Percentiles rank a stretch among this genome's conserved stretches.
phyloP scores from a whole-genome alignment of 1,140 invertebrate genomes.

The Heterodera schachtii region DNA sequence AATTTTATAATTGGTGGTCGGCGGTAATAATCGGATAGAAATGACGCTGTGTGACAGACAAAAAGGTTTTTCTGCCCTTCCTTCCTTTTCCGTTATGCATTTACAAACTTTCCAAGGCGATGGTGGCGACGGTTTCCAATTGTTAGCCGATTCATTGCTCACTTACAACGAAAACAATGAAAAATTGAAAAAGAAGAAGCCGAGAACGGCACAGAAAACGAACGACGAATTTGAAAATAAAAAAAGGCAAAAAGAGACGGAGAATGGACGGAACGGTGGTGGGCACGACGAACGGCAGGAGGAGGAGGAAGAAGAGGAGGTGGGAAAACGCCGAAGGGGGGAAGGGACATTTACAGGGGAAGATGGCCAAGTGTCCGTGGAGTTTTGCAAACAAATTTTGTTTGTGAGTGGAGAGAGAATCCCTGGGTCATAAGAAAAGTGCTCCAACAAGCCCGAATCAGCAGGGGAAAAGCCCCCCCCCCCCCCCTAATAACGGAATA shows the following conservation, averaged over 20 bases:
- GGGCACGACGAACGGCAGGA: neutral
- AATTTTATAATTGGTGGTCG: too few relatives aligned
- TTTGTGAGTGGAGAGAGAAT: too few relatives aligned
- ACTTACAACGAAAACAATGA: neutral
- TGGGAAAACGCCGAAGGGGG: neutral
- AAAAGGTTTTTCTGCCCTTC: too few relatives aligned
- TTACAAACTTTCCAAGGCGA: neutral
- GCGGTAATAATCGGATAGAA: too few relatives aligned
- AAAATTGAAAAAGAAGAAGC: neutral
- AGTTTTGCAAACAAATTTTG: too few relatives aligned
- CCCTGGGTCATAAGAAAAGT: too few relatives aligned
- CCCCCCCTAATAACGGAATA: neutral
- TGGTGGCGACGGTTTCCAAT: neutral
- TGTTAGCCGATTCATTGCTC: slow-evolving; percentile 1
- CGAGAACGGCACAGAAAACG: neutral
- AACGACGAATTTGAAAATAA: neutral
- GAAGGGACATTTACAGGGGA: too few relatives aligned
- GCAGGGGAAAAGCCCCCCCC: neutral
- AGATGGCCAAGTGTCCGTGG: too few relatives aligned
- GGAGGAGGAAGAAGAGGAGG: neutral
- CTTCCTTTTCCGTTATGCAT: too few relatives aligned
- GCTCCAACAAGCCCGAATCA: neutral
- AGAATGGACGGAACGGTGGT: neutral
- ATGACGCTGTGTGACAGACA: too few relatives aligned
- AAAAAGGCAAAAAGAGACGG: too few relatives aligned